Base-by-base conservation (phyloP, 2,113 vertebrate genomes). In the Excalfactoria chinensis region DNA sequence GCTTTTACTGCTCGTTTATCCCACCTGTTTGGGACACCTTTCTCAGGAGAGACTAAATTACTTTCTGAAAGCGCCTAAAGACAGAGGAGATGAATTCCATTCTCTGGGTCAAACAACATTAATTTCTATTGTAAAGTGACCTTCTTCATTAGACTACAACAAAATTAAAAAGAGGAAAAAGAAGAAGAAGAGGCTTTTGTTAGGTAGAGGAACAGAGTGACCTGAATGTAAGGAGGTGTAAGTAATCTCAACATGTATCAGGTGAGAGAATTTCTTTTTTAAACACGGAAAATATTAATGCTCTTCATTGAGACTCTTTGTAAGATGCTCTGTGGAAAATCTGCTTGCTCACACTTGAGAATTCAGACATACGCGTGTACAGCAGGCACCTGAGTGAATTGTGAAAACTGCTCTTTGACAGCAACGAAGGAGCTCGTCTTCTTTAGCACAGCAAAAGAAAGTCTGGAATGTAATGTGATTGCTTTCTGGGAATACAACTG, bases 401-500 rank as follows among this genome's bases (percentile, higher is more conserved):
- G 12, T 51, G 67, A 75, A 76, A 82, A 76, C 23, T 56, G 30
- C 46, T 87, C 32, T 44, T 40, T 72, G 23, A 63, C 49, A 73
- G 51, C 44, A 89, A 67, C 93, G 94, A 95, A 89, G 82, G 82
- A 95, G 75, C 93, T 91, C 91, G 94, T 86, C 82, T 85, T 91
- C 75, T 91, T 96, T 93, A 93, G 91, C 93, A 76, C 49, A 76
- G 82, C 32, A 35, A 73, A 85, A 85, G 83, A 73, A 93, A 63
- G 49, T 64, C 55, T 70, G 64, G 75, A 92, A 91, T 73, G 64
- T 17, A 26, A 89, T 83, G 28, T 37, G 85, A 80, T 46, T 91
- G 64, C 85, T 94, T 93, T 95, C 73, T 95, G 93, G 91, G 93
- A 96, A 89, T 73, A 77, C 78, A 91, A 93, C 91, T 93, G 91